These are phyloP conservation scores for Ibycter americanus DNA, from an alignment of 2,797 vertebrate genomes.

Conservation along the genomic window DNA sequence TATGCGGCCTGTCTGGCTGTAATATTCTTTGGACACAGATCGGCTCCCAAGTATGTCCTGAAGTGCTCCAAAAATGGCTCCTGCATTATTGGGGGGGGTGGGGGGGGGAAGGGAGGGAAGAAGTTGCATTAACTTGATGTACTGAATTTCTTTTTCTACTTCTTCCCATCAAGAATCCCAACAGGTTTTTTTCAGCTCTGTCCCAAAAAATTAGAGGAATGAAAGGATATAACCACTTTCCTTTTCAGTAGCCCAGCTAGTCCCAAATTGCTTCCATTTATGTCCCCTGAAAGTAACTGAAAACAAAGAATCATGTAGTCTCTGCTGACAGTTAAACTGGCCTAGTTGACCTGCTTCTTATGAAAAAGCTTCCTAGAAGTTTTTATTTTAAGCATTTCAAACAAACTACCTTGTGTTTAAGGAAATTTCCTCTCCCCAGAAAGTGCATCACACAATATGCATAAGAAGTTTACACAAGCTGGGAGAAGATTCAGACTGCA, in stretches of 20 bases:
- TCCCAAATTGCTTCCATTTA: neutral
- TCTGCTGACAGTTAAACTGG: neutral
- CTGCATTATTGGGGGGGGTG: slow-evolving; percentile 60
- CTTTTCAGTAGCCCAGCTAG: neutral
- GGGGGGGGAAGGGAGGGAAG: neutral
- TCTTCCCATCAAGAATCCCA: neutral
- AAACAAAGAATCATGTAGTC: neutral
- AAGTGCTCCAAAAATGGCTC: slow-evolving; percentile 93
- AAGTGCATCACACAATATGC: neutral
- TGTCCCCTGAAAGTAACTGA: neutral
- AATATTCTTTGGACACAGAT: slow-evolving; percentile 95
- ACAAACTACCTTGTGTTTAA: neutral
- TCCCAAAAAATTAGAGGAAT: neutral
- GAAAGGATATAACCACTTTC: neutral
- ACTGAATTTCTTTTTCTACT: neutral
- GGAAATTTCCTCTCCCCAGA: neutral
- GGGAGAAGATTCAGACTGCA: neutral
- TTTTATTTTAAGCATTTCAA: neutral
- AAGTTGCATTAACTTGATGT: neutral
- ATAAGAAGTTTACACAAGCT: fast-evolving
- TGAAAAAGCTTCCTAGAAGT: neutral
- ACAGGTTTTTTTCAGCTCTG: neutral
- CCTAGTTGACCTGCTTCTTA: neutral
- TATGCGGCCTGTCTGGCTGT: slow-evolving; percentile 92
- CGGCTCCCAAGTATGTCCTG: slow-evolving; percentile 96